A percentile compares a stretch with the other conserved stretches of the same genome.
phyloP scores from a whole-genome alignment of 2,113 vertebrate species.

The Montifringilla adamsi region DNA sequence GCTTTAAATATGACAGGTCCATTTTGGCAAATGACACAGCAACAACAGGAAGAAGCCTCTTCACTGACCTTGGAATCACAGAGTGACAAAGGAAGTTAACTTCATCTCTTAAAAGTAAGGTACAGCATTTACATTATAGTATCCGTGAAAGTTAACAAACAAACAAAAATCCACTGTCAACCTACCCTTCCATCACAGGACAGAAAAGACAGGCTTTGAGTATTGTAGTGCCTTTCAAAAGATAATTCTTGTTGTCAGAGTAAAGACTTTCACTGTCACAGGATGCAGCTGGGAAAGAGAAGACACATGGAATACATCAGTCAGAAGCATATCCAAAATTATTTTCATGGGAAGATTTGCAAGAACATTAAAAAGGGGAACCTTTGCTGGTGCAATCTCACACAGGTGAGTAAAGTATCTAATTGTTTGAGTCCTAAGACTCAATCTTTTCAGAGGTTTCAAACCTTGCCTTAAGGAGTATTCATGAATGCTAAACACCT shows the following conservation, averaged over 20 bases:
- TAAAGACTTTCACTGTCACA: constrained; percentile 70
- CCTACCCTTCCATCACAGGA: constrained; percentile 78
- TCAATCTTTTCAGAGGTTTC: not conserved
- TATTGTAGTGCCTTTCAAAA: constrained; percentile 67
- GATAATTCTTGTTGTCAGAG: constrained; percentile 59
- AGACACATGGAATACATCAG: not conserved
- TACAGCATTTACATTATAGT: not conserved
- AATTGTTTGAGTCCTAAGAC: not conserved
- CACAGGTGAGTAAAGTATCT: not conserved
- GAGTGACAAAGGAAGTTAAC: not conserved
- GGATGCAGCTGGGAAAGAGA: constrained; percentile 64
- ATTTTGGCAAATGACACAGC: not conserved
- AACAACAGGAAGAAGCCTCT: not conserved
- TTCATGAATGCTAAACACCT: not conserved
- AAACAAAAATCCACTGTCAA: not conserved
- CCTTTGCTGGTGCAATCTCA: not conserved
- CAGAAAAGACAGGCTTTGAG: constrained; percentile 79
- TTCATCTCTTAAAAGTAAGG: not conserved
- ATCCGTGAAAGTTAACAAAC: not conserved
- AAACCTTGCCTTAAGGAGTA: not conserved
- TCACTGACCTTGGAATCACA: not conserved
- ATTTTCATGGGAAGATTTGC: not conserved
- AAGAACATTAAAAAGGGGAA: not conserved
- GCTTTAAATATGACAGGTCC: not conserved
- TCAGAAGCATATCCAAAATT: not conserved